Percentiles rank a stretch among this genome's conserved stretches.
Evolutionary conservation across 2,797 vertebrate genomes (phyloP).

Genomic region (Tinamus major): DNA sequence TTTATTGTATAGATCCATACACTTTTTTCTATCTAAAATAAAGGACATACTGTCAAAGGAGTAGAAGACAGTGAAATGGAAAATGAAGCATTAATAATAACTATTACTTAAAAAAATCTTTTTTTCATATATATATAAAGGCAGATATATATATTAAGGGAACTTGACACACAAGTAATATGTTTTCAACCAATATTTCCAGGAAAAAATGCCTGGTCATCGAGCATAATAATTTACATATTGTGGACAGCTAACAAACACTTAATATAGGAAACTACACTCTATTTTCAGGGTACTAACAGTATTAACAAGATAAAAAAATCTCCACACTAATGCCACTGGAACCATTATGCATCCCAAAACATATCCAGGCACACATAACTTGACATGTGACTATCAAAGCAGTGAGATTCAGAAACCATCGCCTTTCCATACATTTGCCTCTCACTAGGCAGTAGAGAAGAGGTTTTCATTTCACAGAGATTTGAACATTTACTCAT

Average conservation of each 20-base stretch:
- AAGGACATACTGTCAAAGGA: not conserved
- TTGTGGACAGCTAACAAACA: not conserved
- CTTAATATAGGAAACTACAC: not conserved
- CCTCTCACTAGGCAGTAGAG: not conserved
- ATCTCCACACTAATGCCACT: not conserved
- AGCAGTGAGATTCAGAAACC: not conserved
- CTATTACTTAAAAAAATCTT: not conserved
- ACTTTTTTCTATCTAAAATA: not conserved
- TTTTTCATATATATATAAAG: not conserved
- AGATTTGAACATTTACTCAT: not conserved
- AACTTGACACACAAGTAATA: not conserved
- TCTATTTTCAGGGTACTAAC: not conserved
- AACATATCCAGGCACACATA: fast-evolving
- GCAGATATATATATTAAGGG: not conserved
- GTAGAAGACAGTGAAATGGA: not conserved
- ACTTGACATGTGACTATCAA: not conserved
- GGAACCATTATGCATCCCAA: not conserved
- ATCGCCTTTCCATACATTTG: not conserved
- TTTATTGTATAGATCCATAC: not conserved
- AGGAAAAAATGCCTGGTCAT: not conserved
- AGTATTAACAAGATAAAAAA: not conserved
- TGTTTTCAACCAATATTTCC: not conserved
- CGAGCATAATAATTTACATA: not conserved
- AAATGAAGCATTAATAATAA: not conserved
- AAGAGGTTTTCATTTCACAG: not conserved